Percentiles rank a stretch among this genome's conserved stretches.
phyloP scores from a whole-genome alignment of 64 coral and sea anemone genomes.

The Exaiptasia diaphana region DNA sequence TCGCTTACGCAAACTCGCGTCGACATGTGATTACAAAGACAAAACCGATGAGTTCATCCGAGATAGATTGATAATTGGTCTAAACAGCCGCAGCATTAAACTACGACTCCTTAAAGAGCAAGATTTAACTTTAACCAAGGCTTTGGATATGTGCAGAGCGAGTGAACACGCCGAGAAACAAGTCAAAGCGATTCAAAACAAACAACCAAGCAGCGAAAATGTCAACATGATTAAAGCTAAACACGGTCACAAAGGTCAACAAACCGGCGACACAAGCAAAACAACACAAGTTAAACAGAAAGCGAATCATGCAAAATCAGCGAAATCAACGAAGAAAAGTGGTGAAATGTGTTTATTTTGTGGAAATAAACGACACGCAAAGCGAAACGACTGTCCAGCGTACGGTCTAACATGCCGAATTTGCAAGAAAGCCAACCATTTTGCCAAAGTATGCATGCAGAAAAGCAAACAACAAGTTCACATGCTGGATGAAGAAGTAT shows the following conservation, averaged over 20 bases:
- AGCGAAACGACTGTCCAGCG: background rate
- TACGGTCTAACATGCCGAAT: background rate
- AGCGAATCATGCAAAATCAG: background rate
- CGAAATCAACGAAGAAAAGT: constrained; percentile 18
- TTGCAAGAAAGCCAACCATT: constrained; percentile 23
- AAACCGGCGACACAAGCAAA: constrained; percentile 15
- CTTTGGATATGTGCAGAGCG: constrained; percentile 46
- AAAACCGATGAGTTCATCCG: constrained; percentile 35
- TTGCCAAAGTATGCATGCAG: constrained; percentile 12
- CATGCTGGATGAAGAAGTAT: background rate
- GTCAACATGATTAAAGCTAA: constrained; percentile 29
- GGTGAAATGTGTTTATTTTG: constrained; percentile 36
- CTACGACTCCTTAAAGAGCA: constrained; percentile 40
- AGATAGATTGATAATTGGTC: constrained; percentile 40
- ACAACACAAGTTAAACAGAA: constrained; percentile 18
- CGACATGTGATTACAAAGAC: constrained; percentile 35
- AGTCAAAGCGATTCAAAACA: constrained; percentile 50
- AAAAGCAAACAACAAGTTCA: constrained; percentile 9
- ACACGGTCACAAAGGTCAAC: constrained; percentile 37
- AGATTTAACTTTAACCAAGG: constrained; percentile 51
- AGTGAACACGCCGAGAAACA: constrained; percentile 57
- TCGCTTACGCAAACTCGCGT: constrained; percentile 14
- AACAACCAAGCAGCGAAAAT: constrained; percentile 55
- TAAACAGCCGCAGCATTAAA: constrained; percentile 32
- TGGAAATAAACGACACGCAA: constrained; percentile 32